Percentiles rank a stretch among this genome's conserved stretches.
These are phyloP conservation scores for Petrocephalus microphthalmus DNA, from an alignment of 2,113 vertebrate species.

Conservation along the genomic window DNA sequence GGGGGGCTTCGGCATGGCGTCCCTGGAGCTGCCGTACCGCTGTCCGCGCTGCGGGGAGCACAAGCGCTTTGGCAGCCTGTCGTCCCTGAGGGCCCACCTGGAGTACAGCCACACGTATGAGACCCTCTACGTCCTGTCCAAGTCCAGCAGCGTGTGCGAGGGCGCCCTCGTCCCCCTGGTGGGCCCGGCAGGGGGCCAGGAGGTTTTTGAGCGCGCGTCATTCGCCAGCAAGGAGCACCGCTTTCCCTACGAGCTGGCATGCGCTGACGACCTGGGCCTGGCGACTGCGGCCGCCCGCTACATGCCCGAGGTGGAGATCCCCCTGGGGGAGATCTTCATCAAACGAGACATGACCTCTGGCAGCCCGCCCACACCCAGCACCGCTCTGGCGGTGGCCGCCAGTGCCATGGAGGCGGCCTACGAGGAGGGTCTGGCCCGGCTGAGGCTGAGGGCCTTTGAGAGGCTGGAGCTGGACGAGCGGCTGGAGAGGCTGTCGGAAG, in stretches of 20 bases:
- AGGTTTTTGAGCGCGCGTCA: constrained; percentile 53
- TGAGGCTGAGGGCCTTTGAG: constrained; percentile 90
- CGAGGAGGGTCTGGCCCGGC: constrained; percentile 87
- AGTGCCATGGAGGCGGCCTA: constrained; percentile 83
- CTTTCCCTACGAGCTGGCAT: constrained; percentile 63
- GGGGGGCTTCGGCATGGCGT: constrained; percentile 69
- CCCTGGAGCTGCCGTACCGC: constrained; percentile 93
- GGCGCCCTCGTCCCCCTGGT: constrained; percentile 83
- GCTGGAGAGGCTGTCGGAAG: constrained; percentile 89
- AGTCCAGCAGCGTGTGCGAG: constrained; percentile 95
- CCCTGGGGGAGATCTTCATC: constrained; percentile 81
- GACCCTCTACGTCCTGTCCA: constrained; percentile 97
- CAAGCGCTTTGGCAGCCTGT: constrained; percentile 97
- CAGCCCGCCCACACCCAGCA: constrained; percentile 61
- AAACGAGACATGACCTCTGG: constrained; percentile 78
- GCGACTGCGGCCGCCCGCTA: constrained; percentile 64
- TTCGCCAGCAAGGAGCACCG: constrained; percentile 82
- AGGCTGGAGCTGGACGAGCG: constrained; percentile 89
- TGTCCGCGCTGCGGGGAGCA: constrained; percentile 97
- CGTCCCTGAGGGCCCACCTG: constrained; percentile 89
- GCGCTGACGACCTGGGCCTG: constrained; percentile 61
- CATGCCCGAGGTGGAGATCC: constrained; percentile 90
- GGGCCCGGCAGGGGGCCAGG: constrained; percentile 59
- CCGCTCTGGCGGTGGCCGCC: constrained; percentile 72
- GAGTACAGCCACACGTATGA: constrained; percentile 99